Percentiles rank a stretch among this genome's conserved stretches.
These are phyloP conservation scores for Cyprinodon brontotheroides DNA, from an alignment of 2,113 vertebrate genomes.

Conservation along the genomic window DNA sequence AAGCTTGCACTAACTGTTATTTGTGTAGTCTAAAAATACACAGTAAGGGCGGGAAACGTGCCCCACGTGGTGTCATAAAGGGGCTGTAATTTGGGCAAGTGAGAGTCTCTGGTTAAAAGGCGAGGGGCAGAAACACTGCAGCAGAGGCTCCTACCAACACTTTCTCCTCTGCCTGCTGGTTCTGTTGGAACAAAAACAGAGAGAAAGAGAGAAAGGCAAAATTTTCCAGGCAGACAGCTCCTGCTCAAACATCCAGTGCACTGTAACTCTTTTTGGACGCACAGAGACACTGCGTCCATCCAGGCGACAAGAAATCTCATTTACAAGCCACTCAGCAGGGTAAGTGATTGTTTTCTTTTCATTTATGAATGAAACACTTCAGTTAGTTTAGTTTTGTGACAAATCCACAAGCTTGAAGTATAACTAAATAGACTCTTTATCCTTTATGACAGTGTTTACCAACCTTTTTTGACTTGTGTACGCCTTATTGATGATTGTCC, in stretches of 20 bases:
- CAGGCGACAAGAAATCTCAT: not conserved
- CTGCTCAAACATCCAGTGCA: conserved; percentile 40
- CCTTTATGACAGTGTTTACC: too few species aligned
- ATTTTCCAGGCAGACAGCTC: conserved; percentile 5
- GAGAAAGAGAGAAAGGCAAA: conserved; percentile 2
- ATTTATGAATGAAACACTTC: not conserved
- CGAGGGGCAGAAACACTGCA: conserved; percentile 42
- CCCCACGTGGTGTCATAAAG: conserved; percentile 6
- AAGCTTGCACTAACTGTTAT: conserved; percentile 44
- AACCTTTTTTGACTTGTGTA: too few species aligned
- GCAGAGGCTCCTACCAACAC: conserved; percentile 45
- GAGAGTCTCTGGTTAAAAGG: conserved; percentile 45
- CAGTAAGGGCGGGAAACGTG: conserved; percentile 9
- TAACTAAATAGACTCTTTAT: too few species aligned
- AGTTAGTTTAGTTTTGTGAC: too few species aligned
- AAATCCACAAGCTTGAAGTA: too few species aligned
- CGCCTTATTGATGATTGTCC: too few species aligned
- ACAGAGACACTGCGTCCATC: conserved; percentile 5
- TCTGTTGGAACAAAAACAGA: conserved; percentile 34
- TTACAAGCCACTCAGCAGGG: conserved; percentile 11
- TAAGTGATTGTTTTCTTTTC: conserved; percentile 31
- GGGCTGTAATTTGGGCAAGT: conserved; percentile 28
- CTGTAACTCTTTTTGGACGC: conserved; percentile 5
- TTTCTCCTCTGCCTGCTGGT: conserved; percentile 25
- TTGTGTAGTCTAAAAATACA: conserved; percentile 59